Base-by-base conservation (phyloP, 2,888 invertebrate genomes). In the Caenorhabditis wallacei region DNA sequence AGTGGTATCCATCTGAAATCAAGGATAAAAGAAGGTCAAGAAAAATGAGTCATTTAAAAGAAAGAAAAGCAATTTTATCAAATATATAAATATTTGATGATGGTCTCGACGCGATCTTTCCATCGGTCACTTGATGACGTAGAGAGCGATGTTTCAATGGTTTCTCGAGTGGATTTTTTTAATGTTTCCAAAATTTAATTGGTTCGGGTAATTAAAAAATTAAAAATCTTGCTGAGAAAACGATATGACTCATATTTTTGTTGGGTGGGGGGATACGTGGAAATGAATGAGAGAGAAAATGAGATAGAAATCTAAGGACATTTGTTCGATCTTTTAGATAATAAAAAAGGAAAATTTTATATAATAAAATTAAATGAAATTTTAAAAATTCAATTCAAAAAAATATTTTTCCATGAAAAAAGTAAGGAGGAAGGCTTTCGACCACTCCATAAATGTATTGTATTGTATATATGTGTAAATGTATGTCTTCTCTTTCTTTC, bases 1-100 rank as follows among this genome's bases (percentile, higher is more conserved):
- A 16, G 18, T 16, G 53, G 61, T 53, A 16, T 78, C 78, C 78
- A 78, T 78, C 59, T 51, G 18, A n/a, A n/a, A n/a, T n/a, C 0
- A 51, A 51, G 11, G 16, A 30, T 48, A 18, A 48, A 48, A 48
- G 18, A 24, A 1, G 24, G 40, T 18, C 43, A 64, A 30, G 5
- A 5, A 30, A 30, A 26, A 26, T 63, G 43, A 63, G 26, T 63
- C 63, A 63, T 30, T 10, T 18, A 54, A 10, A 48, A 24, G 10
- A n/a, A 18, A 24, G 46, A 0, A n/a, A n/a, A n/a, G n/a, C 46
- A 30, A 37, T 40, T 66, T 66, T 66, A 66, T 66, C 64, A n/a
- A 63, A 43, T 18, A 40, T n/a, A 66, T 53, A 66, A 74, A 64
- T 75, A 66, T 75, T 75, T 75, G 75, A 75, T 66, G 66, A 66